Evolutionary conservation across 1,140 invertebrate species (phyloP).

Genomic region (Penaeus chinensis): DNA sequence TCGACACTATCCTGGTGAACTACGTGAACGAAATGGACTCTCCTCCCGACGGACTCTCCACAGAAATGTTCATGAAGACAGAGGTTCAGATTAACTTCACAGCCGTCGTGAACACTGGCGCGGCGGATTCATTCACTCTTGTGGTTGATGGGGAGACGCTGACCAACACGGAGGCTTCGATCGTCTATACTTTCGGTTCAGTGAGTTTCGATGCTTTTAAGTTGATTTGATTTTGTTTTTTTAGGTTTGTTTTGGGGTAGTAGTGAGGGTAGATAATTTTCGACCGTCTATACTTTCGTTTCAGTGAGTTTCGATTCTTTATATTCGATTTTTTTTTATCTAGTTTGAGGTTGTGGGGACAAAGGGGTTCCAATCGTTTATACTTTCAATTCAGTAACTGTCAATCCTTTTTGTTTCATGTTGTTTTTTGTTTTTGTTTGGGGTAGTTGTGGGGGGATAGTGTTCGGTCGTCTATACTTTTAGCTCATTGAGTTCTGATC

Average conservation of each 20-base stretch:
- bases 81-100: slow-evolving; percentile 17
- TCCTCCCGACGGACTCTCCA: too few relatives aligned
- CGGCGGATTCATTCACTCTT: slow-evolving; percentile 19
- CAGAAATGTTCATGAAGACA: slow-evolving; percentile 32
- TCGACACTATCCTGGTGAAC: too few relatives aligned
- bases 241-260: too few relatives aligned
- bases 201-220: not conserved
- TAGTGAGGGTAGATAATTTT: too few relatives aligned
- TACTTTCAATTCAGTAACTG: not conserved
- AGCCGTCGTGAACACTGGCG: slow-evolving; percentile 12
- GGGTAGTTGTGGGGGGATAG: not conserved
- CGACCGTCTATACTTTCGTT: too few relatives aligned
- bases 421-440: not conserved
- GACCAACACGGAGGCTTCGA: not conserved
- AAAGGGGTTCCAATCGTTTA: too few relatives aligned
- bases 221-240: too few relatives aligned
- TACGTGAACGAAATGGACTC: too few relatives aligned
- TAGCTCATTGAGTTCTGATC: not conserved
- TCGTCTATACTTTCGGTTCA: slow-evolving; percentile 28
- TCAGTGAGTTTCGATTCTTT: too few relatives aligned
- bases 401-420: not conserved
- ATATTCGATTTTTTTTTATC: too few relatives aligned
- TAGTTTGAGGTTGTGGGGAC: too few relatives aligned
- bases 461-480: slow-evolving; percentile 33
- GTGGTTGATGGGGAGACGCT: not conserved